phyloP scores from a whole-genome alignment of 1,140 invertebrate genomes.

The Berghia stephanieae region DNA sequence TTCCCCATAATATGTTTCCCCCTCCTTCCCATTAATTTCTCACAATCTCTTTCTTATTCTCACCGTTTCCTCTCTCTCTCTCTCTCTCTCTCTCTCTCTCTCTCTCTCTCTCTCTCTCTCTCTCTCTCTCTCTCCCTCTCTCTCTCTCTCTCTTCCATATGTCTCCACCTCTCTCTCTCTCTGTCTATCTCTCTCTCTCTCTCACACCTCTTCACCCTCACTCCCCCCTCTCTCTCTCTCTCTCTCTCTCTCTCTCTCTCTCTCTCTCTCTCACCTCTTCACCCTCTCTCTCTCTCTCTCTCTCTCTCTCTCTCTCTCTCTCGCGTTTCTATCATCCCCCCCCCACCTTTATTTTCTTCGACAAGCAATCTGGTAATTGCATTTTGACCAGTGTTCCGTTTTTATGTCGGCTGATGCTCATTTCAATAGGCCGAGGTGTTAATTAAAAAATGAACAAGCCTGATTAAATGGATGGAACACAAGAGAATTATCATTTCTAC shows the following conservation, averaged over 20 bases:
- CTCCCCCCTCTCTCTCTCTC: no score
- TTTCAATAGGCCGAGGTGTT: neutral
- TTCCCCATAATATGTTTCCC: no score
- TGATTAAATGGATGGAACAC: neutral
- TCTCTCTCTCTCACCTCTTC: no score
- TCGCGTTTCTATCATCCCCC: no score
- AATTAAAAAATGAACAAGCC: neutral
- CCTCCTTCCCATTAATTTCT: no score
- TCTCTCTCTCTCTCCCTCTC: conserved; percentile 13
- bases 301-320: conserved; percentile 11
- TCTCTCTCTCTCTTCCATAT: no score
- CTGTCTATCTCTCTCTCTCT: no score
- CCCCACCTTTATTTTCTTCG: no score
- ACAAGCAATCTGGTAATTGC: neutral
- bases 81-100: neutral
- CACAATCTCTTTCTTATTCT: neutral
- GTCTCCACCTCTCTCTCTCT: no score
- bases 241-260: conserved; percentile 3
- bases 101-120: neutral
- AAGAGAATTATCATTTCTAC: neutral
- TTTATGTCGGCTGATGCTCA: neutral
- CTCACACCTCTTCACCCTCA: no score
- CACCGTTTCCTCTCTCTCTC: neutral
- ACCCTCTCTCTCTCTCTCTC: conserved; percentile 22
- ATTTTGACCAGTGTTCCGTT: neutral